Evolutionary conservation across 1,140 invertebrate genomes (phyloP).

Genomic region (Lepeophtheirus salmonis): DNA sequence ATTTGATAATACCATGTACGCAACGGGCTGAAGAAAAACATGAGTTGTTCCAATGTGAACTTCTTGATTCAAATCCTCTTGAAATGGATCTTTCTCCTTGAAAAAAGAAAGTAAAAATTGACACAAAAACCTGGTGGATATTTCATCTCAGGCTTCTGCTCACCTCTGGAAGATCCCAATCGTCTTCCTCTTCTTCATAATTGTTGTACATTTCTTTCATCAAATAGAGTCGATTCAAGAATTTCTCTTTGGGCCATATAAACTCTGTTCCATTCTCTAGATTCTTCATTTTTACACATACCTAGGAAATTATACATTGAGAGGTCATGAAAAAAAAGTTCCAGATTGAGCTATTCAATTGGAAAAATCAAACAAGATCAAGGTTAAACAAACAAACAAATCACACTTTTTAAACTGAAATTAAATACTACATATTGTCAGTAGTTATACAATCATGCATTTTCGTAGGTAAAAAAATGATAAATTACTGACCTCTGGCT

Average conservation of each 20-base stretch:
- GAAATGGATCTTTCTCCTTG: constrained; percentile 40
- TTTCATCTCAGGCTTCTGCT: constrained; percentile 19
- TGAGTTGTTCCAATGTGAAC: constrained; percentile 39
- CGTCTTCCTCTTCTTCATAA: constrained; percentile 34
- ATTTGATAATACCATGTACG: constrained; percentile 21
- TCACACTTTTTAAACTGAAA: background rate
- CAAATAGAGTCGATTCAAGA: constrained; percentile 37
- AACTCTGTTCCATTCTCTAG: constrained; percentile 36
- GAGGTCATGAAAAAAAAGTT: no score
- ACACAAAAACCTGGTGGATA: background rate
- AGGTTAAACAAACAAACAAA: background rate
- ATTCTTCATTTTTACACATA: constrained; percentile 38
- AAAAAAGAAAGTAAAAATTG: constrained; percentile 16
- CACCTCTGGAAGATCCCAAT: constrained; percentile 35
- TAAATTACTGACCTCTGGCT: background rate
- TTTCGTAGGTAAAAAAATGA: background rate
- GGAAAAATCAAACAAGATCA: background rate
- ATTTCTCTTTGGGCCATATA: constrained; percentile 37
- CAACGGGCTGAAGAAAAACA: constrained; percentile 23
- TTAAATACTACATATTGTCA: background rate
- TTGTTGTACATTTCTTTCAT: constrained; percentile 44
- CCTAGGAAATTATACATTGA: constrained; percentile 26
- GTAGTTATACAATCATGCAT: background rate
- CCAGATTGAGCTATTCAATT: no score
- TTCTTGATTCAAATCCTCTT: constrained; percentile 35